Evolutionary conservation across 2,888 invertebrate species (phyloP).

Genomic region (Melieria crassipennis): DNA sequence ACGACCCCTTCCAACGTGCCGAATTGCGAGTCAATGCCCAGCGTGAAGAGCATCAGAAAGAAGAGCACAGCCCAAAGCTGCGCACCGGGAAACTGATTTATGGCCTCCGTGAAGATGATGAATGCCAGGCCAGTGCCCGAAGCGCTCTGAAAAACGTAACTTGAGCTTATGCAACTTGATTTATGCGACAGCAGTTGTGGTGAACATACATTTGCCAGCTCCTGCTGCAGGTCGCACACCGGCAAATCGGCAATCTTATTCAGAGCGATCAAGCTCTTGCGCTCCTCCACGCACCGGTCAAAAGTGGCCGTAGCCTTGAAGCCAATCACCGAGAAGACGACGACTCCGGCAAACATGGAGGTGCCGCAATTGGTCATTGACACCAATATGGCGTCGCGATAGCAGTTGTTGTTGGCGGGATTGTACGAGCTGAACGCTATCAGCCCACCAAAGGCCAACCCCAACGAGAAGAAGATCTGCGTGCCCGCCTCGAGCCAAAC

Average conservation of each 20-base stretch:
- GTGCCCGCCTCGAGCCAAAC: slow-evolving; percentile 98
- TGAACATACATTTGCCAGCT: slow-evolving; percentile 85
- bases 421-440: slow-evolving; percentile 95
- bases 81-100: slow-evolving; percentile 96
- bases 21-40: slow-evolving; percentile 97
- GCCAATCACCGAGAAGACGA: slow-evolving; percentile 95
- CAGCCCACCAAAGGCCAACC: slow-evolving; percentile 93
- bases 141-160: slow-evolving; percentile 76
- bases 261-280: slow-evolving; percentile 69
- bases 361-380: slow-evolving; percentile 94
- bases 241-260: slow-evolving; percentile 76
- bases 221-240: slow-evolving; percentile 84
- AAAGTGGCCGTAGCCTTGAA: slow-evolving; percentile 74
- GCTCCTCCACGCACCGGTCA: slow-evolving; percentile 61
- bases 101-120: slow-evolving; percentile 97
- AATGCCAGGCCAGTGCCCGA: slow-evolving; percentile 96
- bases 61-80: slow-evolving; percentile 96
- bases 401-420: slow-evolving; percentile 96
- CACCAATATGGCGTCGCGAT: slow-evolving; percentile 91
- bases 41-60: slow-evolving; percentile 95
- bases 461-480: slow-evolving; percentile 96
- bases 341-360: slow-evolving; percentile 96
- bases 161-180: not conserved
- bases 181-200: not conserved
- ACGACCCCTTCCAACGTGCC: slow-evolving; percentile 96